phyloP scores from a whole-genome alignment of 1,140 invertebrate genomes.

The Drosophila auraria region DNA sequence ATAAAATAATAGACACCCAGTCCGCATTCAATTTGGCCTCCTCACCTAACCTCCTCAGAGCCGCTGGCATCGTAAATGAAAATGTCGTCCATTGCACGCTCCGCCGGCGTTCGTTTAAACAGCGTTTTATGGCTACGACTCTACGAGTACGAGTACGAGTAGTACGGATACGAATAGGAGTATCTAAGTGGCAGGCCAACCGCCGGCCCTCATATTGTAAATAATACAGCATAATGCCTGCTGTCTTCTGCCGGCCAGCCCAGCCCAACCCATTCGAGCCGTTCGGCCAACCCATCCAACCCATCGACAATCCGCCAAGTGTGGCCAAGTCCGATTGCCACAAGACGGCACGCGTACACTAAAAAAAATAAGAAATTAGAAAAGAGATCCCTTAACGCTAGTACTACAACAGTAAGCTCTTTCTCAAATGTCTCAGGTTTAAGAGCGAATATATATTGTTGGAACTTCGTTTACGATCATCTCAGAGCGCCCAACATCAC shows the following conservation, averaged over 20 bases:
- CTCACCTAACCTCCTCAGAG: conserved; percentile 14
- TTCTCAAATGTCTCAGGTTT: no score
- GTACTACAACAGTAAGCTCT: no score
- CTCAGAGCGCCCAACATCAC: no score
- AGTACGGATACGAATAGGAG: conserved; percentile 9
- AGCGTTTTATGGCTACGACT: conserved; percentile 63
- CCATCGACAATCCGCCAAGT: conserved; percentile 51
- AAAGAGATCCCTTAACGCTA: not conserved
- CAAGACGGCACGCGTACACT: conserved; percentile 68
- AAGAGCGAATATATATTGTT: no score
- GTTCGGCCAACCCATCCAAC: conserved; percentile 24
- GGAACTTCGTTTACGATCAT: no score
- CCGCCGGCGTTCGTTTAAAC: conserved; percentile 50
- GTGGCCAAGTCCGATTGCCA: conserved; percentile 53
- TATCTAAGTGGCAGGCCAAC: conserved; percentile 31
- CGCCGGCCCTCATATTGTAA: conserved; percentile 65
- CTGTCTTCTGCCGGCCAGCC: conserved; percentile 10
- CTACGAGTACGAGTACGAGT: conserved; percentile 26
- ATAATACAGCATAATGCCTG: conserved; percentile 73
- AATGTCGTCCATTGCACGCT: conserved; percentile 75
- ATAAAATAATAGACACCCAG: conserved; percentile 77
- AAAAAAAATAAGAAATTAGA: not conserved
- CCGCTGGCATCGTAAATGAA: conserved; percentile 66
- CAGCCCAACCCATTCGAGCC: conserved; percentile 16
- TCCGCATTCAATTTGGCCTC: conserved; percentile 45